Evolutionary conservation across 2,797 vertebrate genomes (phyloP).

Genomic region (Leucoraja ocellata): DNA sequence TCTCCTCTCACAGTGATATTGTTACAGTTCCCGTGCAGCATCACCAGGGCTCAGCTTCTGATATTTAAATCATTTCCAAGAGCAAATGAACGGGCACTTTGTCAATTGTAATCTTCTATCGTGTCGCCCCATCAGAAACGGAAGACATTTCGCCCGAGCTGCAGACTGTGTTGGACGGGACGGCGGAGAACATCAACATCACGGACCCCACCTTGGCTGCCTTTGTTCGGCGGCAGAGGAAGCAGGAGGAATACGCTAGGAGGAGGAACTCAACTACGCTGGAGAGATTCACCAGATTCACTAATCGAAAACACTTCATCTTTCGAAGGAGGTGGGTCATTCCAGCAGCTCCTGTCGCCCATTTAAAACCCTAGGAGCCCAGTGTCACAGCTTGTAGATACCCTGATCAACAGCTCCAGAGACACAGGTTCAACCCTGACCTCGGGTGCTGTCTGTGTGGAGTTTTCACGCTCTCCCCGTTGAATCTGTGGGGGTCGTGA

Average conservation of each 20-base stretch:
- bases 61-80: background rate
- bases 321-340: slow-evolving; percentile 75
- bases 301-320: slow-evolving; percentile 71
- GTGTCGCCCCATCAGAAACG: slow-evolving; percentile 57
- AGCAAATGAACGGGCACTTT: background rate
- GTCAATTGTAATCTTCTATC: background rate
- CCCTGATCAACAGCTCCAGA: background rate
- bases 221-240: slow-evolving; percentile 73
- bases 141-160: slow-evolving; percentile 80
- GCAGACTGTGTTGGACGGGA: slow-evolving; percentile 67
- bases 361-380: background rate
- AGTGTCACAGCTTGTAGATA: background rate
- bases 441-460: background rate
- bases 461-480: too few species aligned
- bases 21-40: background rate
- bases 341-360: background rate
- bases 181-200: slow-evolving; percentile 54
- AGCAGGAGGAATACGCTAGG: slow-evolving; percentile 68
- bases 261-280: slow-evolving; percentile 59
- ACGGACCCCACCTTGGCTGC: slow-evolving; percentile 70
- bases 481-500: too few species aligned
- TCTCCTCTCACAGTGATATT: too few species aligned
- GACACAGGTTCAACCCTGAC: background rate
- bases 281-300: slow-evolving; percentile 66
- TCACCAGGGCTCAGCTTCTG: background rate